These are phyloP conservation scores for Metallyticus violacea DNA, from an alignment of 2,888 invertebrate species.

Conservation along the genomic window DNA sequence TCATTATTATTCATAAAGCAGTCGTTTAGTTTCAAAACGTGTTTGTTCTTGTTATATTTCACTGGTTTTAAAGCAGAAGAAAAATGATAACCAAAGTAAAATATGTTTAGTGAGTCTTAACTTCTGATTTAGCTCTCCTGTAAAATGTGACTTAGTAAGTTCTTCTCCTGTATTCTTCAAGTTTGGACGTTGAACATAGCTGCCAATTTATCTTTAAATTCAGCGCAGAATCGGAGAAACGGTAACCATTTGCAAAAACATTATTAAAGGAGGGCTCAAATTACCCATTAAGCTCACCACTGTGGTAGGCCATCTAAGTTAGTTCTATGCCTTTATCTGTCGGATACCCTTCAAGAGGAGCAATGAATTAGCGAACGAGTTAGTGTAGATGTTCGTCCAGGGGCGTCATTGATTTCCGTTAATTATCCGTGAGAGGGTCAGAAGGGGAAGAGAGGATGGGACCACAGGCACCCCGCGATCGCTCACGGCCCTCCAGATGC, in stretches of 20 bases:
- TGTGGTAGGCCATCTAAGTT: neutral
- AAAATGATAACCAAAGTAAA: too few relatives aligned
- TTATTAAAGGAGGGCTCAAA: neutral
- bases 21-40: too few relatives aligned
- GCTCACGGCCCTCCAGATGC: neutral
- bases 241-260: neutral
- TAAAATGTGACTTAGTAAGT: too few relatives aligned
- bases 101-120: too few relatives aligned
- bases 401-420: constrained; percentile 3
- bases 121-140: too few relatives aligned
- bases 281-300: neutral
- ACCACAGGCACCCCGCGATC: neutral
- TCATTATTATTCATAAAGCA: too few relatives aligned
- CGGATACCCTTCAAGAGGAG: neutral
- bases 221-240: too few relatives aligned
- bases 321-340: neutral
- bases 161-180: too few relatives aligned
- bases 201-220: too few relatives aligned
- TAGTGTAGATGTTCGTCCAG: neutral
- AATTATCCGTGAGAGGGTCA: constrained; percentile 7
- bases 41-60: too few relatives aligned
- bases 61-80: too few relatives aligned
- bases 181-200: too few relatives aligned
- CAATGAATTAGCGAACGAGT: neutral
- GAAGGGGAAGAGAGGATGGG: neutral